Conservation (phyloP, 1,140 invertebrate species). For the Elymnias hypermnestra region DNA sequence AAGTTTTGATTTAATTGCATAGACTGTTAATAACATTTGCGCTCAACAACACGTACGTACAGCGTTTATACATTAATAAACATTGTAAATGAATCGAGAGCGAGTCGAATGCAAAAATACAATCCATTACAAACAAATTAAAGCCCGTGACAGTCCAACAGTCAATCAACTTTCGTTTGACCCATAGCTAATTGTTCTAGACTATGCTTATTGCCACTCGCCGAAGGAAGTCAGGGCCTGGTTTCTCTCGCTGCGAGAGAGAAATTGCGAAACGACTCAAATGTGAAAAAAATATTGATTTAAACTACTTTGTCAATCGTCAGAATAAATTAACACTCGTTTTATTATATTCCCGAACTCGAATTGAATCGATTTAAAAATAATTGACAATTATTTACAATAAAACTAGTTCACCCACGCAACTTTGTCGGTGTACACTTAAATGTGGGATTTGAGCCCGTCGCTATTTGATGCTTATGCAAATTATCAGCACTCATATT, state of each 20-base stretch:
- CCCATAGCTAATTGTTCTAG: conserved; percentile 12
- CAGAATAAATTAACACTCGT: background rate
- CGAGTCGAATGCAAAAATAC: conserved; percentile 10
- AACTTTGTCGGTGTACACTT: too few species aligned
- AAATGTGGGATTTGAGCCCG: too few species aligned
- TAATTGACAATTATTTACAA: too few species aligned
- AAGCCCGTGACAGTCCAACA: background rate
- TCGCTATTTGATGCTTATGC: too few species aligned
- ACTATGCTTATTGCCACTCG: conserved; percentile 9
- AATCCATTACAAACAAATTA: conserved; percentile 11
- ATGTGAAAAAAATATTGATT: background rate
- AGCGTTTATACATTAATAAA: background rate
- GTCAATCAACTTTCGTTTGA: conserved; percentile 17
- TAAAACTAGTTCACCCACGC: too few species aligned
- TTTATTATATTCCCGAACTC: background rate
- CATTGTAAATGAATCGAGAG: conserved; percentile 10
- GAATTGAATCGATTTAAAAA: background rate
- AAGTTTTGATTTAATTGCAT: too few species aligned
- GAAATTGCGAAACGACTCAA: conserved; percentile 6
- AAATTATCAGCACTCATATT: too few species aligned
- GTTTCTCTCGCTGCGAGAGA: conserved; percentile 11
- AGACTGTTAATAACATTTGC: too few species aligned
- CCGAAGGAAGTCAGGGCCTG: conserved; percentile 11
- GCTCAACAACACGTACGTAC: too few species aligned
- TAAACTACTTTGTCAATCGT: background rate